Evolutionary conservation across 1,140 invertebrate genomes (phyloP), one percentile per base, ranked within the genome.

Genomic region (Diabrotica virgifera): DNA sequence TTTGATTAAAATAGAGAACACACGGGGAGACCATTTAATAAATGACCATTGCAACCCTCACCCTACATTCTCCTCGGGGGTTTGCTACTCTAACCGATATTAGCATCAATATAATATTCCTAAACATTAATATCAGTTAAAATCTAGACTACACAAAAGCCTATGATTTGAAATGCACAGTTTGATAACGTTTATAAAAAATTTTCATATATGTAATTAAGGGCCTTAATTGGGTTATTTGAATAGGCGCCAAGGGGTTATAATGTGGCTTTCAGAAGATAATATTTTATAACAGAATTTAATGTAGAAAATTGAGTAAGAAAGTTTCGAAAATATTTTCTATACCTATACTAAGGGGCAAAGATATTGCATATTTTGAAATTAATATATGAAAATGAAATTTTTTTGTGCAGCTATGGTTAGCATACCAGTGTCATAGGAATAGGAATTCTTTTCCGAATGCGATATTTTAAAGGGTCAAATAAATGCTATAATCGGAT

Each of bases 61-160:
- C 8, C 3, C 40, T n/a, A 46, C 4, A 46, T 46, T 46, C 40
- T n/a, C 40, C 8, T 46, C 40, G 5, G 40, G 40, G 40, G 40
- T 46, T 46, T 1, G 40, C 40, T 46, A 46, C 40, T 46, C 40
- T 46, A 46, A 46, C 40, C 8, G n/a, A 46, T 46, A 46, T 46
- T 46, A 46, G 40, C 40, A 46, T 46, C 40, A 8, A 46, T 6
- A 8, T n/a, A 46, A 46, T 46, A 46, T 46, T 46, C 8, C n/a
- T 8, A n/a, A 46, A 46, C 40, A 46, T 46, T 46, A 46, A 46
- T 46, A 46, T 46, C 40, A 46, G 40, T 46, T 46, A 46, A 46
- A 46, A 46, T 46, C 40, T 46, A 46, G 8, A 46, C 8, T 10
- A 46, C 8, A 46, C 40, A 46, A 46, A 46, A 46, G 40, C 8